Conservation (phyloP, 1,140 invertebrate genomes). For the Coelopa frigida region DNA sequence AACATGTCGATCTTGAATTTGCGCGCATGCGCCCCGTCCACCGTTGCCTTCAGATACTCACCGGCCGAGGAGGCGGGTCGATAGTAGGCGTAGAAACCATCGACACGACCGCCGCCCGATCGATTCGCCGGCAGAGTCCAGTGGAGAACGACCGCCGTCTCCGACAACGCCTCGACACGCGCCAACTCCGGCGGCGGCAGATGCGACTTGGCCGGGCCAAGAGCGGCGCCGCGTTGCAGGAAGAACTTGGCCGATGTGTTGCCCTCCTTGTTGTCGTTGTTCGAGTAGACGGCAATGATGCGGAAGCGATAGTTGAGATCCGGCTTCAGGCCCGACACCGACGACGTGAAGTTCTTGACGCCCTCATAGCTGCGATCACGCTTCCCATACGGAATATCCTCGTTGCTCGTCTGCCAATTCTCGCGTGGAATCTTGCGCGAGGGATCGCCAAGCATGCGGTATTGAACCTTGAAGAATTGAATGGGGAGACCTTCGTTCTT, state of each 20-base stretch:
- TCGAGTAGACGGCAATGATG: constrained; percentile 87
- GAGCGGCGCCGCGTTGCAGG: constrained; percentile 54
- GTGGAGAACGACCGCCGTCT: constrained; percentile 61
- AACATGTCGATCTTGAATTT: constrained; percentile 69
- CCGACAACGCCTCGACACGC: constrained; percentile 60
- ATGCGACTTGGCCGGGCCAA: constrained; percentile 54
- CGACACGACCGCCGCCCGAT: constrained; percentile 28
- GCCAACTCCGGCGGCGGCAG: constrained; percentile 65
- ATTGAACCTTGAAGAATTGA: constrained; percentile 73
- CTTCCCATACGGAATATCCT: constrained; percentile 59
- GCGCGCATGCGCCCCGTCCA: constrained; percentile 59
- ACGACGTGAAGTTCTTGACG: constrained; percentile 53
- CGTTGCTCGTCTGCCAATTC: constrained; percentile 73
- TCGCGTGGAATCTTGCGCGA: constrained; percentile 38
- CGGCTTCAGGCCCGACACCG: constrained; percentile 64
- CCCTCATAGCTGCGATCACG: constrained; percentile 51
- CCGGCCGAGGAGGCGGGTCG: constrained; percentile 69
- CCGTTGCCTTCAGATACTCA: constrained; percentile 74
- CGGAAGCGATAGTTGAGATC: constrained; percentile 70
- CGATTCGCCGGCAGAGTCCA: constrained; percentile 49
- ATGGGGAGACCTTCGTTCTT: constrained; percentile 74
- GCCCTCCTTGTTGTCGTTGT: constrained; percentile 85
- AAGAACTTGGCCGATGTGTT: constrained; percentile 72
- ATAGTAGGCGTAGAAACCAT: constrained; percentile 88
- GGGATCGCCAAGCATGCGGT: constrained; percentile 36